Evolutionary conservation across 2,113 vertebrate genomes (phyloP).

Genomic region (Amazona vittata): DNA sequence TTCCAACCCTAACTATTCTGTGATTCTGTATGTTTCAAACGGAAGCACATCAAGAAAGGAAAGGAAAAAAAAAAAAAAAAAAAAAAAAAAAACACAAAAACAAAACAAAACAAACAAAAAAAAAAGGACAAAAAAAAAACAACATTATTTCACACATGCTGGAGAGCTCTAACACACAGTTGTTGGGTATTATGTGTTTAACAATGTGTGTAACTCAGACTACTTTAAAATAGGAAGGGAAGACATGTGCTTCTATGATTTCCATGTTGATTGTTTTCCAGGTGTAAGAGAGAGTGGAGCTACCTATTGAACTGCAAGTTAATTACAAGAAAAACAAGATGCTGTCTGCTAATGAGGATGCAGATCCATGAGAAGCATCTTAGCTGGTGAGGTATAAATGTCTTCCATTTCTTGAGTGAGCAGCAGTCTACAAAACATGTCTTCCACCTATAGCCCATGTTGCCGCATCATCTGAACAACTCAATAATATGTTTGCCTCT

Average conservation of each 20-base stretch:
- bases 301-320: slow-evolving; percentile 81
- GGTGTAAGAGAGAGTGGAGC: slow-evolving; percentile 74
- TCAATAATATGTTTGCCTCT: not conserved
- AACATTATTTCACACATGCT: slow-evolving; percentile 19
- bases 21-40: not conserved
- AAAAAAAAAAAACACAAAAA: not conserved
- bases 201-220: slow-evolving; percentile 74
- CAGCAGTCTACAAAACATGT: not conserved
- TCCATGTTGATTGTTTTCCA: slow-evolving; percentile 71
- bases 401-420: not conserved
- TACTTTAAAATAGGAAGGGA: slow-evolving; percentile 52
- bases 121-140: no score
- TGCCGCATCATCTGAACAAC: not conserved
- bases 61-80: not conserved
- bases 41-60: slow-evolving; percentile 14
- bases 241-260: slow-evolving; percentile 73
- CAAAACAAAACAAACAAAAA: not conserved
- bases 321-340: slow-evolving; percentile 77
- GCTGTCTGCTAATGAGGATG: slow-evolving; percentile 79
- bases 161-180: slow-evolving; percentile 15
- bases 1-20: no score
- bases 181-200: slow-evolving; percentile 76
- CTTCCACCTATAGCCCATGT: not conserved
- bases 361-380: slow-evolving; percentile 30
- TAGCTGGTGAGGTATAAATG: slow-evolving; percentile 23